Conservation (phyloP, 2,888 invertebrate genomes). For the Eulithis testata region DNA sequence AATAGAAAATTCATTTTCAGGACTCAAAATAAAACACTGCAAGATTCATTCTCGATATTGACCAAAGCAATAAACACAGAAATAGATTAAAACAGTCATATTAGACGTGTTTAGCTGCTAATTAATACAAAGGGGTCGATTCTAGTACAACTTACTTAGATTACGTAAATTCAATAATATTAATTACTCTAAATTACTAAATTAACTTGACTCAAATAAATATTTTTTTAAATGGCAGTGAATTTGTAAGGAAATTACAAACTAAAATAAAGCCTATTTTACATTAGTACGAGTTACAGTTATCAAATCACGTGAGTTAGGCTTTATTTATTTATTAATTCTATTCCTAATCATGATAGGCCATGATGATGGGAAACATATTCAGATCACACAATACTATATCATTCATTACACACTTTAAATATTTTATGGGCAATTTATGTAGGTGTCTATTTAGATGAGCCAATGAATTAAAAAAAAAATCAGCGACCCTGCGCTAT, state of each 20-base stretch:
- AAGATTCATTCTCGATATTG: slow-evolving; percentile 15
- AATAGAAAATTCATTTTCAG: background rate
- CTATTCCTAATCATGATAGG: slow-evolving; percentile 26
- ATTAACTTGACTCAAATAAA: slow-evolving; percentile 45
- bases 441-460: background rate
- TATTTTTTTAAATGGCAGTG: slow-evolving; percentile 50
- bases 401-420: background rate
- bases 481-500: slow-evolving; percentile 22
- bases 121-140: slow-evolving; percentile 52
- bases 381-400: slow-evolving; percentile 11
- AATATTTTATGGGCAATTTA: no score
- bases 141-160: slow-evolving; percentile 65
- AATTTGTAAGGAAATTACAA: slow-evolving; percentile 38
- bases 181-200: slow-evolving; percentile 42
- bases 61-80: slow-evolving; percentile 12
- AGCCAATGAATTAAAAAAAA: slow-evolving; percentile 2
- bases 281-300: slow-evolving; percentile 8
- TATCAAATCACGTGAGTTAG: slow-evolving; percentile 16
- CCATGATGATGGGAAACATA: slow-evolving; percentile 15
- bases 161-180: slow-evolving; percentile 60
- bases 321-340: slow-evolving; percentile 19
- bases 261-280: slow-evolving; percentile 27
- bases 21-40: background rate
- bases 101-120: slow-evolving; percentile 50
- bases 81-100: slow-evolving; percentile 46